Evolutionary conservation across 2,113 vertebrate genomes (phyloP).

Genomic region (Sakesphorus luctuosus): DNA sequence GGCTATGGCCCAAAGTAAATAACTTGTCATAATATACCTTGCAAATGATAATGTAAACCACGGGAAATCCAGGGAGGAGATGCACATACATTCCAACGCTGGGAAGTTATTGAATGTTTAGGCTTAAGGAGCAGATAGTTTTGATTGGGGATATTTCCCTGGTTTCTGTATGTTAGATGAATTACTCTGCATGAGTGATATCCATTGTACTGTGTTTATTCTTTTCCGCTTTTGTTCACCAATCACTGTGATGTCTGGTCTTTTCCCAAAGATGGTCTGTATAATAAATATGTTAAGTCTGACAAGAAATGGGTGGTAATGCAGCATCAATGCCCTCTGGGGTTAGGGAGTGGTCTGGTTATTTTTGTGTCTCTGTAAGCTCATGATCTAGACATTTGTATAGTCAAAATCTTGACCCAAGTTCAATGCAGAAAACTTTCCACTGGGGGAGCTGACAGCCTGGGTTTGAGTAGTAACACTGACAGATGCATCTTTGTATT

Average conservation of each 20-base stretch:
- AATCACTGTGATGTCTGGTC: conserved; percentile 41
- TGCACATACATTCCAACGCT: conserved; percentile 59
- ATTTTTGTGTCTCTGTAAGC: conserved; percentile 28
- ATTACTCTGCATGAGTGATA: conserved; percentile 35
- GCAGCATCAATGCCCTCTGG: conserved; percentile 53
- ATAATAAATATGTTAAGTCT: conserved; percentile 28
- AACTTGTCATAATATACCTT: conserved; percentile 70
- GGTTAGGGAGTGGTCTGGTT: conserved; percentile 51
- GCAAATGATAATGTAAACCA: conserved; percentile 65
- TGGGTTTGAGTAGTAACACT: neutral
- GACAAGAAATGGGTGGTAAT: conserved; percentile 50
- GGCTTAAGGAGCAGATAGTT: conserved; percentile 65
- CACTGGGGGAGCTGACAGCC: conserved; percentile 47
- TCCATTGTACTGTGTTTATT: conserved; percentile 58
- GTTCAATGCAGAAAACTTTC: conserved; percentile 6
- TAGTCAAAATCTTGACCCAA: neutral
- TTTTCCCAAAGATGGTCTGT: conserved; percentile 46
- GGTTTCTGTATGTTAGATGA: conserved; percentile 51
- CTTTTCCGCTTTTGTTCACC: conserved; percentile 43
- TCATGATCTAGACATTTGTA: neutral
- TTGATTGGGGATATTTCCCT: conserved; percentile 54
- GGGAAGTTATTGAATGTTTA: conserved; percentile 71
- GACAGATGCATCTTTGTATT: neutral
- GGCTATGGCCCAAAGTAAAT: conserved; percentile 57
- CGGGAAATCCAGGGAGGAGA: conserved; percentile 43